phyloP scores from a whole-genome alignment of 2,113 vertebrate species.

The Pithys albifrons region DNA sequence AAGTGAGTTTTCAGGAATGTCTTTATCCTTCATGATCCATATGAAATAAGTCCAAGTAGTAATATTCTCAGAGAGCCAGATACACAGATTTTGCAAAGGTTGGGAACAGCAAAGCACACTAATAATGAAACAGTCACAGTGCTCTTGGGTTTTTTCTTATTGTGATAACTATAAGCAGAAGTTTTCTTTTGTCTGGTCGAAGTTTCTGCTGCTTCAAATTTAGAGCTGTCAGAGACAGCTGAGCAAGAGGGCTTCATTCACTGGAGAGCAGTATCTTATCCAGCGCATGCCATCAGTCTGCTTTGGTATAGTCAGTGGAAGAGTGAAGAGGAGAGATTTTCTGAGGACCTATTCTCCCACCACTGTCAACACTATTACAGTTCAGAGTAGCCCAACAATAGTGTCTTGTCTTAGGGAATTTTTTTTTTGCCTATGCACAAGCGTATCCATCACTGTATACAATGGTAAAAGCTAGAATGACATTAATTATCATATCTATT shows the following conservation, averaged over 20 bases:
- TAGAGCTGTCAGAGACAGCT: background rate
- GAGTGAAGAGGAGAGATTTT: background rate
- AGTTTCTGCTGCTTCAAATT: slow-evolving; percentile 4
- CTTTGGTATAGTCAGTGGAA: background rate
- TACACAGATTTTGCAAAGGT: slow-evolving; percentile 23
- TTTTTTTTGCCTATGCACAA: background rate
- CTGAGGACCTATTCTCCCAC: background rate
- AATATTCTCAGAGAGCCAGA: slow-evolving; percentile 39
- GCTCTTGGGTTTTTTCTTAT: slow-evolving; percentile 1
- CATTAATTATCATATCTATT: background rate
- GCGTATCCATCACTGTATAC: background rate
- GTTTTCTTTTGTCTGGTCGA: background rate
- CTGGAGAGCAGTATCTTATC: background rate
- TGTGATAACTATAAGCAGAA: slow-evolving; percentile 42
- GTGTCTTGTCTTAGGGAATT: background rate
- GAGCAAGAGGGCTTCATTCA: background rate
- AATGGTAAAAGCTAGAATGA: background rate
- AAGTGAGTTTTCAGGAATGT: slow-evolving; percentile 11
- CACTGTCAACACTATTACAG: background rate
- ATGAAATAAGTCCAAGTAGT: slow-evolving; percentile 36
- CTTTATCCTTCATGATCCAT: slow-evolving; percentile 11
- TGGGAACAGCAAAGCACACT: slow-evolving; percentile 15
- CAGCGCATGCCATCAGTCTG: background rate
- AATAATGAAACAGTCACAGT: slow-evolving; percentile 30
- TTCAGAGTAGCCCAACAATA: background rate